Evolutionary conservation across 2,888 invertebrate species (phyloP), one percentile per base, ranked within the genome.

Genomic region (Melanargia galathea): DNA sequence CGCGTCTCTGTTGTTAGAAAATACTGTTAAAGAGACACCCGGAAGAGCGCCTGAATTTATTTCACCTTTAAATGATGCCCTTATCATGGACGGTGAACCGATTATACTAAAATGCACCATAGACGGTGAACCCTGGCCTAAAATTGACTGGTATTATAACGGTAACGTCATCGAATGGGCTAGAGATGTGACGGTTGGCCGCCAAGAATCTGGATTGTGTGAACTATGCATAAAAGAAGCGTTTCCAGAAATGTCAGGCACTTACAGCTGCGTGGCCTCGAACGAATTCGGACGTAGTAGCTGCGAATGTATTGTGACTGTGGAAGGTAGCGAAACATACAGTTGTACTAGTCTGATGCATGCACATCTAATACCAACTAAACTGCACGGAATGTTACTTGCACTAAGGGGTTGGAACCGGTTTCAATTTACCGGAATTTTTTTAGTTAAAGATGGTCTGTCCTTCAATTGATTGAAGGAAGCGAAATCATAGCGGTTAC

Each of bases 41-140:
- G 84, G 92, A 77, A 61, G 80, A 69, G 68, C 96, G 43, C 98
- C 98, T 35, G 92, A 93, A 72, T 96, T 99, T 79, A 86, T 95
- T 22, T 93, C 94, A 76, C 94, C 94, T 67, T 92, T 98, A 68
- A 90, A 94, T 60, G 94, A 96, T 3, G 86, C 95, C 8, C 93
- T 94, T 63, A 95, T 98, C 5, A 97, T 97, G 96, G 98, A 98
- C 79, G 98, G 98, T 59, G 97, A 98, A 76, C 94, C 95, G 70
- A 95, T 96, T 64, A 88, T 93, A 67, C 92, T 97, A 57, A 93
- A 92, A 33, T 97, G 97, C 76, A 90, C 94, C 76, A 94, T 97
- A 10, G 91, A 90, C 61, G 97, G 96, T 26, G 93, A 94, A 75
- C 97, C 97, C 26, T 94, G 93, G 70, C 97, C 97, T 5, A 94